phyloP scores from a whole-genome alignment of 2,797 vertebrate genomes.

The Eospalax fontanierii region DNA sequence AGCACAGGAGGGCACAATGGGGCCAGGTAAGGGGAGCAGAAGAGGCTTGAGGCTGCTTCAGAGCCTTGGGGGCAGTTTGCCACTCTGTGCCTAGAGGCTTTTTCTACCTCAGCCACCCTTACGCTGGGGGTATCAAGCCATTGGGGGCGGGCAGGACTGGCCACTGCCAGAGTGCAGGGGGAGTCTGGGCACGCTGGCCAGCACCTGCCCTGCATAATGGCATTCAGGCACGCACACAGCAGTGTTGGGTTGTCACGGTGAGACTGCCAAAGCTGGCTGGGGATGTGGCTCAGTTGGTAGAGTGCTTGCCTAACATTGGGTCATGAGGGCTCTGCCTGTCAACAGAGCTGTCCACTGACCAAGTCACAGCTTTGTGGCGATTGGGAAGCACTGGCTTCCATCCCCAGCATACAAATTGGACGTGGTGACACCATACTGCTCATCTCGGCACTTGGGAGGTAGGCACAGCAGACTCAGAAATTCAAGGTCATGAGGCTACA shows the following conservation, averaged over 20 bases:
- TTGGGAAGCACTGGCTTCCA: not conserved
- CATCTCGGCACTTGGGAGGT: not conserved
- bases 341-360: no score
- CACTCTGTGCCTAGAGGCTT: not conserved
- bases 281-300: not conserved
- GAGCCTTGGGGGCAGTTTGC: not conserved
- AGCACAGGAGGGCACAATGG: conserved; percentile 66
- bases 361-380: no score
- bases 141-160: not conserved
- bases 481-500: not conserved
- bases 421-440: not conserved
- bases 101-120: not conserved
- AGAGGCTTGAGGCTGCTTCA: not conserved
- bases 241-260: not conserved
- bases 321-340: no score
- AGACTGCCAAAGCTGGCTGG: not conserved
- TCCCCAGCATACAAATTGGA: not conserved
- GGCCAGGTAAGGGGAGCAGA: not conserved
- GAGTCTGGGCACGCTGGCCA: accelerated
- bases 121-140: not conserved
- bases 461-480: not conserved
- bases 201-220: not conserved
- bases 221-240: not conserved
- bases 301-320: not conserved
- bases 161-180: not conserved